These are phyloP conservation scores for Apodemus sylvaticus DNA, from an alignment of 2,113 vertebrate species.

Conservation along the genomic window DNA sequence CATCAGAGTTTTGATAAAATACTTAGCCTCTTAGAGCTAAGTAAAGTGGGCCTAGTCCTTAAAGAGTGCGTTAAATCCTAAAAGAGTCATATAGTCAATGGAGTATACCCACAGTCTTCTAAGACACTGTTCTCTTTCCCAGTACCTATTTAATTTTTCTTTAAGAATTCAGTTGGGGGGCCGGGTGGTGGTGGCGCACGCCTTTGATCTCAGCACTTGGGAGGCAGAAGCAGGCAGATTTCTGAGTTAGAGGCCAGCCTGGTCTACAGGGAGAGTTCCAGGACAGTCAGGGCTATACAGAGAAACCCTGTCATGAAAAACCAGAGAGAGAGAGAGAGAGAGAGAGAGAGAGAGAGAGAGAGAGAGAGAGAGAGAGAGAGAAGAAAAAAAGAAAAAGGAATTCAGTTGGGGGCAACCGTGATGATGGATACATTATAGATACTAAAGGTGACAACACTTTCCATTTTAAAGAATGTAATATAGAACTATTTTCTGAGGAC, in stretches of 20 bases:
- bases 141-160: background rate
- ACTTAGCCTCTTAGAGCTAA: background rate
- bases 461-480: background rate
- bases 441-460: background rate
- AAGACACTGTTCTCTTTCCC: background rate
- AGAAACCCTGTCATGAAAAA: no score
- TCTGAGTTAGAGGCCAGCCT: no score
- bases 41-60: slow-evolving; percentile 1
- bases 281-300: no score
- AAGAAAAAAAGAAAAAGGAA: no score
- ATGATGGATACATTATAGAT: background rate
- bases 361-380: no score
- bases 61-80: background rate
- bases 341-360: no score
- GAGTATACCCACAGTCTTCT: background rate
- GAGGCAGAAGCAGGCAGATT: no score
- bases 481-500: background rate
- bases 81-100: slow-evolving; percentile 17
- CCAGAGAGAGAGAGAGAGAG: no score
- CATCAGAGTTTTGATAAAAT: slow-evolving; percentile 33
- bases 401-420: background rate
- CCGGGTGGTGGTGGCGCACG: no score
- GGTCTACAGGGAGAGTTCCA: no score
- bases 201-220: no score
- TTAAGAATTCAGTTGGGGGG: background rate